Evolutionary conservation across 2,888 invertebrate genomes (phyloP).

Genomic region (Buathra laborator): DNA sequence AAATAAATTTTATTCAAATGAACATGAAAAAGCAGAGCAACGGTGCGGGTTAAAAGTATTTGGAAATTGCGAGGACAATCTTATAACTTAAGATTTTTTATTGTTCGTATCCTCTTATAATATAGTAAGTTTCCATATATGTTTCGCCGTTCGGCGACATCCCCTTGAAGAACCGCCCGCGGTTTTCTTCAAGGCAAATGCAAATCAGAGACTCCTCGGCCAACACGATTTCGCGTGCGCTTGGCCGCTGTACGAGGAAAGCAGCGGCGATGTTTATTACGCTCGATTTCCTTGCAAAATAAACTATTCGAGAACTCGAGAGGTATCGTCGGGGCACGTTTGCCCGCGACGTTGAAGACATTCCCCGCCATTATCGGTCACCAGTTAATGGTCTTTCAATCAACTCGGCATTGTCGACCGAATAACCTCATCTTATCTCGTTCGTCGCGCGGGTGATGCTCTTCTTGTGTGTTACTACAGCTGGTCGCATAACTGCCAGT

Average conservation of each 20-base stretch:
- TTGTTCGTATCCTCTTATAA: not conserved
- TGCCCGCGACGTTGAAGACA: constrained; percentile 27
- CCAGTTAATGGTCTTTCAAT: constrained; percentile 53
- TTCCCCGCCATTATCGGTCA: constrained; percentile 30
- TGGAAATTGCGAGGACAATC: too few relatives aligned
- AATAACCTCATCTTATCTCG: constrained; percentile 13
- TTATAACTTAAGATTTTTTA: too few relatives aligned
- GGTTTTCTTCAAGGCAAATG: constrained; percentile 42
- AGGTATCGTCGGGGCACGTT: constrained; percentile 49
- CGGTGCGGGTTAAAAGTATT: too few relatives aligned
- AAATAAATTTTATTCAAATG: too few relatives aligned
- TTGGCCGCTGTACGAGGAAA: constrained; percentile 16
- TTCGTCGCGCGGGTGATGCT: constrained; percentile 6
- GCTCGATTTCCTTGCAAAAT: constrained; percentile 57
- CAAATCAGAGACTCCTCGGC: constrained; percentile 41
- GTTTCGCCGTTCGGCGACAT: constrained; percentile 20
- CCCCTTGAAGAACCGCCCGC: constrained; percentile 29
- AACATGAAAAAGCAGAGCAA: too few relatives aligned
- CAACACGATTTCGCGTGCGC: constrained; percentile 49
- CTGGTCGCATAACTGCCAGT: constrained; percentile 15
- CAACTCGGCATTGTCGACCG: constrained; percentile 56
- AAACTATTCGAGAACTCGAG: constrained; percentile 1
- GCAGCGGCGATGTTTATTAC: constrained; percentile 54
- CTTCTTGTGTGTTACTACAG: not conserved
- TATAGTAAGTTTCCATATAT: not conserved